These are phyloP conservation scores for Hydrocynus forskahlii DNA, from an alignment of 2,797 vertebrate genomes.

Conservation along the genomic window DNA sequence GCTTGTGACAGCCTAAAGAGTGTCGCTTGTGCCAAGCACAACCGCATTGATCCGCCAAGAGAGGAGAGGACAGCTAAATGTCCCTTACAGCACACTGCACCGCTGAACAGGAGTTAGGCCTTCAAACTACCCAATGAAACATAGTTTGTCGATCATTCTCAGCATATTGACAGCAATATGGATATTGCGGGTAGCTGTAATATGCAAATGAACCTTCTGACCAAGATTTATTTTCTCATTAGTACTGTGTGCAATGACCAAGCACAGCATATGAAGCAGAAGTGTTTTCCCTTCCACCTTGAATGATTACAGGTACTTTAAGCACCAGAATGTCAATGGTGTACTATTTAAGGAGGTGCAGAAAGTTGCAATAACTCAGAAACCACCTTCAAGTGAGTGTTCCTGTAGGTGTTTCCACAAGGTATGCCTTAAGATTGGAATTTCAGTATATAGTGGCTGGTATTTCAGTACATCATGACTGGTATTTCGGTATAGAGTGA, in stretches of 20 bases:
- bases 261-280: too few relatives aligned
- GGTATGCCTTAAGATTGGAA: too few relatives aligned
- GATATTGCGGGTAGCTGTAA: background rate
- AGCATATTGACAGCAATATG: background rate
- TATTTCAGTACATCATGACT: too few relatives aligned
- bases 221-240: background rate
- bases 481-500: too few relatives aligned
- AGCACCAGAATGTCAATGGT: too few relatives aligned
- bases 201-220: background rate
- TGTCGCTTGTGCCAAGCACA: background rate
- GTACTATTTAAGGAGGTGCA: too few relatives aligned
- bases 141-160: background rate
- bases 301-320: too few relatives aligned
- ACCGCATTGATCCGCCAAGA: background rate
- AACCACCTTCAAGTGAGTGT: too few relatives aligned
- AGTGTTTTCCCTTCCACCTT: too few relatives aligned
- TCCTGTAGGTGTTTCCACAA: too few relatives aligned
- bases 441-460: too few relatives aligned
- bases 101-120: background rate
- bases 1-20: background rate
- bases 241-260: background rate
- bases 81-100: background rate
- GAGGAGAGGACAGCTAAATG: background rate
- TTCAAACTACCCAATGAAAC: background rate
- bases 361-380: too few relatives aligned